Evolutionary conservation across 2,797 vertebrate genomes (phyloP).

Genomic region (Alectoris magna): DNA sequence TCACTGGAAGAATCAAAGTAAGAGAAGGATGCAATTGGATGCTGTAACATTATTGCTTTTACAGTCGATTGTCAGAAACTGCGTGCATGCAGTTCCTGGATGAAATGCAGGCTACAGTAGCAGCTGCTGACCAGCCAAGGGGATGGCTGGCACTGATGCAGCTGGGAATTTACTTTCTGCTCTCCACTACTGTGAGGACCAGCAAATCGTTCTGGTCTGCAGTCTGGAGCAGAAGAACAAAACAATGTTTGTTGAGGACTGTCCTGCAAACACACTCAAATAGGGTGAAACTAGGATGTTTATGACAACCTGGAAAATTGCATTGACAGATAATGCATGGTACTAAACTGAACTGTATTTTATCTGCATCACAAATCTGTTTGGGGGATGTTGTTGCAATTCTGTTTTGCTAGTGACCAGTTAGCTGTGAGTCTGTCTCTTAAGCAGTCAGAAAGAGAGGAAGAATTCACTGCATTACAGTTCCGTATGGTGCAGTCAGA

Average conservation of each 20-base stretch:
- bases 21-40: neutral
- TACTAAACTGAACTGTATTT: neutral
- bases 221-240: neutral
- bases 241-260: neutral
- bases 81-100: neutral
- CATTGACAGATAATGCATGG: neutral
- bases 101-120: neutral
- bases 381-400: neutral
- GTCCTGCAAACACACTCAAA: rapidly evolving
- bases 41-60: neutral
- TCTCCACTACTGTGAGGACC: rapidly evolving
- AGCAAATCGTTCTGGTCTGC: neutral
- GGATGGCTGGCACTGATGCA: neutral
- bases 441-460: too few relatives aligned
- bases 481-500: too few relatives aligned
- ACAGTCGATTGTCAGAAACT: neutral
- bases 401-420: too few relatives aligned
- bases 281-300: neutral
- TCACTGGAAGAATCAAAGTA: neutral
- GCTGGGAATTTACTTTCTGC: neutral
- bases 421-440: too few relatives aligned
- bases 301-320: neutral
- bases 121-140: neutral
- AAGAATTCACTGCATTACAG: too few relatives aligned
- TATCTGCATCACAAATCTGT: neutral